Base-by-base conservation (phyloP, 2,797 vertebrate species). In the Lacerta viridis region DNA sequence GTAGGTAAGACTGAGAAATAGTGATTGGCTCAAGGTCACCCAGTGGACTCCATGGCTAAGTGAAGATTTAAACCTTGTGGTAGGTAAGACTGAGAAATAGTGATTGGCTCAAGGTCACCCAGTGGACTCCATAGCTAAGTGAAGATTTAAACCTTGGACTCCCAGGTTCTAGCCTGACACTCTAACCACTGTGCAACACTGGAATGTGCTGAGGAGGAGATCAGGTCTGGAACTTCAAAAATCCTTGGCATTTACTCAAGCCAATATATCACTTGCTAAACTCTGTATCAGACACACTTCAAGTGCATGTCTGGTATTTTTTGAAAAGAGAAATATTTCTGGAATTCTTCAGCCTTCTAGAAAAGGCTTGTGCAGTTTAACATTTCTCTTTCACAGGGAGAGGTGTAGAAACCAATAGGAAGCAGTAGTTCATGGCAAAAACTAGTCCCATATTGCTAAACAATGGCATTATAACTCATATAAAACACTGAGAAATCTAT, bases 221-320 rank as follows among this genome's bases (percentile, higher is more conserved):
- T 64, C 15, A 23, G 59, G 69, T 61, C 43, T 39, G 23, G 27
- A 80, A 39, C n/a, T 13, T 64, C 36, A 39, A 74, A 81, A 75
- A 81, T 5, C 13, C 46, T 61, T 18, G 64, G 55, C 39, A 87
- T 74, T 87, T 82, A 75, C 69, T 74, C 33, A 59, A 87, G 81
- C 33, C 55, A 66, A 75, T 39, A 59, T 80, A 87, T 59, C 33
- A 74, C 41, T 59, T 66, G 39, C 46, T 72, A 72, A 66, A 80
- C 27, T 74, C 71, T 39, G 5, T 75, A 39, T 11, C 50, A 84
- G 33, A 78, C 27, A 25, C 69, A 13, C 29, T 77, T 68, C 27
- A 41, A 17, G 23, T 86, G 46, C n/a, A 61, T n/a, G 27, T 80
- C 69, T 72, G 78, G 27, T 55, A 61, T 50, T 25, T 72, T 55